Evolutionary conservation across 2,888 invertebrate species (phyloP).

Genomic region (Polia nebulosa): DNA sequence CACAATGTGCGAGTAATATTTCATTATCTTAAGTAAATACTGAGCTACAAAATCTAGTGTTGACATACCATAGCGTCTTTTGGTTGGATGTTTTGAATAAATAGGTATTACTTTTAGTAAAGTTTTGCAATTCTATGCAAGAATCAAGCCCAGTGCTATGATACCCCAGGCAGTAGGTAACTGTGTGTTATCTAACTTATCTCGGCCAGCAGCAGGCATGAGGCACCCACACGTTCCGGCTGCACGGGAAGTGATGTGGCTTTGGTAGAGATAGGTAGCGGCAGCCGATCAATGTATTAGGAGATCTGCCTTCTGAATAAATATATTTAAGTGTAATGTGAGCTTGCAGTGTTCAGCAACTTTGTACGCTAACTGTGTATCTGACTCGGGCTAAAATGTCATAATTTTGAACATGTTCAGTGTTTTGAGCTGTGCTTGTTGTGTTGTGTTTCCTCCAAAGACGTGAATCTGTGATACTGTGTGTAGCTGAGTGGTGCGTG

Average conservation of each 20-base stretch:
- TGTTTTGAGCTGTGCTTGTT: no score
- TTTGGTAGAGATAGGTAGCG: slow-evolving; percentile 5
- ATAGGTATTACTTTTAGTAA: not conserved
- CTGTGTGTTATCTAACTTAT: slow-evolving; percentile 37
- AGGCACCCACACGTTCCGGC: slow-evolving; percentile 28
- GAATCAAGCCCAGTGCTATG: not conserved
- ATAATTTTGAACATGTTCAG: no score
- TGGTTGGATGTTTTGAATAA: not conserved
- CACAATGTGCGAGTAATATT: not conserved
- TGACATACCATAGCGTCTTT: not conserved
- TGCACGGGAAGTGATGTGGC: slow-evolving; percentile 7
- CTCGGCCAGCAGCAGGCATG: not conserved
- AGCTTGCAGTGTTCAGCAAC: no score
- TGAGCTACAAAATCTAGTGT: not conserved
- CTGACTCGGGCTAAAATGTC: no score
- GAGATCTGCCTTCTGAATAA: not conserved
- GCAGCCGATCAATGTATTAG: not conserved
- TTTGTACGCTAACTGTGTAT: not conserved
- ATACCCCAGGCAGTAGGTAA: not conserved
- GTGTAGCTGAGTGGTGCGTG: no score
- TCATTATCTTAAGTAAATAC: not conserved
- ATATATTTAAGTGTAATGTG: not conserved
- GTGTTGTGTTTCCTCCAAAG: no score
- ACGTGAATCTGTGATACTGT: no score
- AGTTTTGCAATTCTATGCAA: not conserved